Percentiles rank a stretch among this genome's conserved stretches.
Evolutionary conservation across 2,113 vertebrate genomes (phyloP).

Genomic region (Diadophis punctatus): DNA sequence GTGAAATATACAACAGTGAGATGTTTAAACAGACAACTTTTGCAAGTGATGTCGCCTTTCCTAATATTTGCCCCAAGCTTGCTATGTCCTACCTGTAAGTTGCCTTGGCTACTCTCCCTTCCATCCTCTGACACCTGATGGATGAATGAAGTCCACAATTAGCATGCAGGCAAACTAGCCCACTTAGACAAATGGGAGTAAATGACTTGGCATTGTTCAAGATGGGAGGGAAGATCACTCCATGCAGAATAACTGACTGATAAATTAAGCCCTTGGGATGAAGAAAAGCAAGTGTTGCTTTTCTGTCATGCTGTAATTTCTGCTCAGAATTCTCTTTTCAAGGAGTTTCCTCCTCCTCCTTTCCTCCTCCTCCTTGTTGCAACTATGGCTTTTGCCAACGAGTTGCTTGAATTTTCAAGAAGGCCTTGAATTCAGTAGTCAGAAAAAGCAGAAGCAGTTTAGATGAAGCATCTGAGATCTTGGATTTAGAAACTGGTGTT

Average conservation of each 20-base stretch:
- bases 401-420: constrained; percentile 30
- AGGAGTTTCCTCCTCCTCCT: constrained; percentile 26
- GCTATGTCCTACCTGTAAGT: accelerated
- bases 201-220: not conserved
- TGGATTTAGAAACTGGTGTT: constrained; percentile 46
- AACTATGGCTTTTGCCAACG: constrained; percentile 20
- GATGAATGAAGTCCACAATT: accelerated
- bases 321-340: constrained; percentile 45
- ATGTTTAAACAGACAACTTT: accelerated
- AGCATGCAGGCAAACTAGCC: not conserved
- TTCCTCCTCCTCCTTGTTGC: constrained; percentile 30
- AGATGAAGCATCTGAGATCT: constrained; percentile 26
- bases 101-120: not conserved
- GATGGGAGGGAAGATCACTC: constrained; percentile 6
- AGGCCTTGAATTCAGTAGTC: constrained; percentile 33
- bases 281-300: constrained; percentile 36
- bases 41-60: not conserved
- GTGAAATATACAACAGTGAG: accelerated
- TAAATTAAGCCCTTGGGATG: constrained; percentile 33
- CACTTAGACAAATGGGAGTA: constrained; percentile 28
- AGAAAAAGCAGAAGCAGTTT: constrained; percentile 48
- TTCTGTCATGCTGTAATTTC: constrained; percentile 44
- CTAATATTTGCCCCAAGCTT: not conserved
- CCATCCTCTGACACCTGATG: not conserved
- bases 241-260: constrained; percentile 39